phyloP scores from a whole-genome alignment of 2,888 invertebrate species.

The Callyntrura guangdongensis region DNA sequence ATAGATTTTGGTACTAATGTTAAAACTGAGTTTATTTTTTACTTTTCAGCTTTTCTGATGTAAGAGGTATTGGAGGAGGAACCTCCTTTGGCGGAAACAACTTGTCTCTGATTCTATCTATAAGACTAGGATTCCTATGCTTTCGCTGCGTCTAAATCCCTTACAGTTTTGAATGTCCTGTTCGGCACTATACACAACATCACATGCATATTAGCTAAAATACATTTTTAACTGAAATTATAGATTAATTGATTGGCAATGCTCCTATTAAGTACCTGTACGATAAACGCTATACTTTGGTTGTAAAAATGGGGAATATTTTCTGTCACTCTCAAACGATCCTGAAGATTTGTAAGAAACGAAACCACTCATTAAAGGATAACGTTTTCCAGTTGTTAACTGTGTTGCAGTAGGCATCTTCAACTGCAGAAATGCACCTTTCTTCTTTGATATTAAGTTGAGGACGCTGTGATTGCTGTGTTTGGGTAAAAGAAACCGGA shows the following conservation, averaged over 20 bases:
- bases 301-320: slow-evolving; percentile 64
- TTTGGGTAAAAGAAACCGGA: slow-evolving; percentile 34
- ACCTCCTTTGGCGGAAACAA: slow-evolving; percentile 85
- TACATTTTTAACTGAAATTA: no score
- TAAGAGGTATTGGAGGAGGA: slow-evolving; percentile 56
- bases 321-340: slow-evolving; percentile 82
- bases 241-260: no score
- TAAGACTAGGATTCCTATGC: slow-evolving; percentile 91
- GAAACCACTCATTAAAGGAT: slow-evolving; percentile 41
- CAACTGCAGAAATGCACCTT: slow-evolving; percentile 34
- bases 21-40: not conserved
- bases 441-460: slow-evolving; percentile 11
- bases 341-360: slow-evolving; percentile 80
- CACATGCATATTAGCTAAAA: no score
- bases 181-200: slow-evolving; percentile 87
- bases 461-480: no score
- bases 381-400: not conserved
- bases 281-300: slow-evolving; percentile 72
- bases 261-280: slow-evolving; percentile 49
- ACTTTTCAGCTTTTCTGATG: slow-evolving; percentile 83
- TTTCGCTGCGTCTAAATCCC: slow-evolving; percentile 90
- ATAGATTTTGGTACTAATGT: no score
- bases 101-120: slow-evolving; percentile 89
- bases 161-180: slow-evolving; percentile 93
- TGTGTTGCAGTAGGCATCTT: slow-evolving; percentile 39